These are phyloP conservation scores for Diarsia mendica DNA, from an alignment of 2,888 invertebrate species.

Conservation along the genomic window DNA sequence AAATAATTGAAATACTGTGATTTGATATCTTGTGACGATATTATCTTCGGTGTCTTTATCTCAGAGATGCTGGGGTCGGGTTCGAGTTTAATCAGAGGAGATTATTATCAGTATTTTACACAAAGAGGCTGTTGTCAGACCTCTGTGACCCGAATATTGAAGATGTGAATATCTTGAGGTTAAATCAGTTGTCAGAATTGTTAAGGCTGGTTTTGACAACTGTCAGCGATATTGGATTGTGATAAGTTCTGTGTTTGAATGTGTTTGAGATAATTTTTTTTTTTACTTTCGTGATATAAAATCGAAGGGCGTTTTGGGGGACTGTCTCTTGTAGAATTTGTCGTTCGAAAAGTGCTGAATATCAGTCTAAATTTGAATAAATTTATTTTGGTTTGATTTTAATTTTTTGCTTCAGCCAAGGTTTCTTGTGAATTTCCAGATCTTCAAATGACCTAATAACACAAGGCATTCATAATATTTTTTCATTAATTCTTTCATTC, in stretches of 20 bases:
- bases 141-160: conserved; percentile 10
- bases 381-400: too few relatives aligned
- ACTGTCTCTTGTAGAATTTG: too few relatives aligned
- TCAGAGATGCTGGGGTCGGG: conserved; percentile 2
- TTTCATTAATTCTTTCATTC: too few relatives aligned
- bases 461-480: too few relatives aligned
- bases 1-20: conserved; percentile 49
- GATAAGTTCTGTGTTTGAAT: not conserved
- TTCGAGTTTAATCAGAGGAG: conserved; percentile 38
- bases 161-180: conserved; percentile 40
- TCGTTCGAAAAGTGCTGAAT: too few relatives aligned
- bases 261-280: not conserved
- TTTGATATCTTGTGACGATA: conserved; percentile 44
- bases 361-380: too few relatives aligned
- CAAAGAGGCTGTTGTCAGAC: conserved; percentile 38
- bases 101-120: conserved; percentile 37
- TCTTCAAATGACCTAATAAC: not conserved
- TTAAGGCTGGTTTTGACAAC: conserved; percentile 10
- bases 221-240: conserved; percentile 18
- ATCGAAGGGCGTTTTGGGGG: too few relatives aligned
- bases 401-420: not conserved
- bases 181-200: conserved; percentile 31
- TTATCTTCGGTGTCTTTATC: conserved; percentile 22
- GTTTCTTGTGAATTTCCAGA: not conserved
- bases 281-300: not conserved